Conservation (phyloP, 2,888 invertebrate genomes). For the Cheilosia soror region DNA sequence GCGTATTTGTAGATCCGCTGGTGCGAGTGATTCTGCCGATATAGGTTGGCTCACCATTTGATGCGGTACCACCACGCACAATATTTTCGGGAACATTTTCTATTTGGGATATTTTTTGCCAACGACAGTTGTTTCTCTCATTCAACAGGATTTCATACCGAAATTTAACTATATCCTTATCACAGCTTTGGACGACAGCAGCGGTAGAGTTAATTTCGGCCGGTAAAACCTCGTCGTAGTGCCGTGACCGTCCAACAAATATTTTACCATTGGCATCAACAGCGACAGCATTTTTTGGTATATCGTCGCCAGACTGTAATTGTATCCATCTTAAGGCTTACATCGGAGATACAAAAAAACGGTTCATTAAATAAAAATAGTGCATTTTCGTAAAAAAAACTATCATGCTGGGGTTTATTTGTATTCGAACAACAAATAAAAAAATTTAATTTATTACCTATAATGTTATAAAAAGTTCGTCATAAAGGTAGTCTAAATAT, state of each 20-base stretch:
- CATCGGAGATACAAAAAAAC: not conserved
- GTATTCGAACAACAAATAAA: no score
- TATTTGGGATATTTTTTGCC: slow-evolving; percentile 2
- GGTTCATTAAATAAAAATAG: not conserved
- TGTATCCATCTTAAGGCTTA: slow-evolving; percentile 40
- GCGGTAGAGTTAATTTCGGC: slow-evolving; percentile 30
- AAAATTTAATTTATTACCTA: no score
- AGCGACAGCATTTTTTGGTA: slow-evolving; percentile 22
- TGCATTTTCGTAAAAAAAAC: no score
- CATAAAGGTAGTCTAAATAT: no score
- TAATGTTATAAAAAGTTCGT: no score
- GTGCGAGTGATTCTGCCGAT: not conserved
- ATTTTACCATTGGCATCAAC: not conserved
- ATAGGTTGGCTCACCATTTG: slow-evolving; percentile 38
- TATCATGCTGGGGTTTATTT: no score
- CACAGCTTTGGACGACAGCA: slow-evolving; percentile 26
- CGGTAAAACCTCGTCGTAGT: slow-evolving; percentile 43
- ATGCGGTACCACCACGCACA: slow-evolving; percentile 31
- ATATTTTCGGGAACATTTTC: slow-evolving; percentile 21
- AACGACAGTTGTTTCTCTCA: slow-evolving; percentile 11
- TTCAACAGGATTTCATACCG: slow-evolving; percentile 29
- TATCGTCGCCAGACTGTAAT: slow-evolving; percentile 9
- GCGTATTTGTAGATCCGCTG: not conserved
- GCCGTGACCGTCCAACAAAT: slow-evolving; percentile 44
- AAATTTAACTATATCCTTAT: slow-evolving; percentile 7